A percentile compares a stretch with the other conserved stretches of the same genome.
Conservation (phyloP, 35 echinoderm and acorn worm species). For the Holothuria glaberrima region DNA sequence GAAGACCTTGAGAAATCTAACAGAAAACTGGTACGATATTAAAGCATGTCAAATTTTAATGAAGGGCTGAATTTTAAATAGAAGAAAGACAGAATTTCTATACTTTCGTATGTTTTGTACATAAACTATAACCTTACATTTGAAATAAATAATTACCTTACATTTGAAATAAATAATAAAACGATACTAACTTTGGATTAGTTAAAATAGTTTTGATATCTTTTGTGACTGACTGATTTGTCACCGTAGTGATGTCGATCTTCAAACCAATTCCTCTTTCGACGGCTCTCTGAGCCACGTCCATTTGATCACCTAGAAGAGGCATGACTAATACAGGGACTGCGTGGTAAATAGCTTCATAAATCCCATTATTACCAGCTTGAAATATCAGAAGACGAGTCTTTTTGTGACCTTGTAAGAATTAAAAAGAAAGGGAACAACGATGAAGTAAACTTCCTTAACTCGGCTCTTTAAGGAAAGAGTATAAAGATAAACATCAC, state of each 20-base stretch:
- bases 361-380: conserved; percentile 66
- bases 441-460: no score
- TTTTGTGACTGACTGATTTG: conserved; percentile 35
- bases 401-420: conserved; percentile 52
- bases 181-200: conserved; percentile 55
- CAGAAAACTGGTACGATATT: no score
- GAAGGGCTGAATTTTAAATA: no score
- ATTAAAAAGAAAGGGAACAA: background rate
- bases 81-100: no score
- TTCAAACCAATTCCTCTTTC: conserved; percentile 48
- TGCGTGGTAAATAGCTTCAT: conserved; percentile 66
- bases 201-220: conserved; percentile 39
- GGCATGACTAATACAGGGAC: conserved; percentile 58
- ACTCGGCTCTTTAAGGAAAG: no score
- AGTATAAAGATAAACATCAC: no score
- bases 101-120: no score
- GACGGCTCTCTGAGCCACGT: conserved; percentile 24
- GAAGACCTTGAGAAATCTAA: no score
- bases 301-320: conserved; percentile 51
- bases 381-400: conserved; percentile 63
- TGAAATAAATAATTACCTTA: no score
- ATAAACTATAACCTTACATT: no score
- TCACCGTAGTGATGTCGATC: conserved; percentile 30
- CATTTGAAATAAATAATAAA: no score
- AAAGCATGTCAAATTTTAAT: no score